Conservation (phyloP, 2,113 vertebrate genomes). For the Donacobius atricapilla region DNA sequence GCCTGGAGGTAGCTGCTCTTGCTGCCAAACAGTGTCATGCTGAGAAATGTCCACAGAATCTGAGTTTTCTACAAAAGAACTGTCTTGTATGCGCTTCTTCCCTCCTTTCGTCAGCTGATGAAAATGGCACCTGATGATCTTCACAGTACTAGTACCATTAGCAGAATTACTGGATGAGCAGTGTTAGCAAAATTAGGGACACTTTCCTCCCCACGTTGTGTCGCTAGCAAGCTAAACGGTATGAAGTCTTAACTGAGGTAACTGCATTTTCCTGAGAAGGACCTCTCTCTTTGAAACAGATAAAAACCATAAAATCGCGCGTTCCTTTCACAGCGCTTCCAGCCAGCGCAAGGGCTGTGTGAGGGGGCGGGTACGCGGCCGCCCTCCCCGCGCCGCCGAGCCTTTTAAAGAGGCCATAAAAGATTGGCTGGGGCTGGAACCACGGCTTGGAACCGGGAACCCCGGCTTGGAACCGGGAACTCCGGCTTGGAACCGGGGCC, state of each 20-base stretch:
- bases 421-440: accelerated
- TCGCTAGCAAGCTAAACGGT: too few species aligned
- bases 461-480: accelerated
- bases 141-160: accelerated
- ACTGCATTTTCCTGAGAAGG: not conserved
- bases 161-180: not conserved
- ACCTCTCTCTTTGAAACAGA: not conserved
- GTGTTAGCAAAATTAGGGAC: not conserved
- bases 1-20: accelerated
- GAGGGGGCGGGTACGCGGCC: too few species aligned
- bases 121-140: not conserved
- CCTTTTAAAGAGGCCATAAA: too few species aligned
- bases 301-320: accelerated
- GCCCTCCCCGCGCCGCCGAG: too few species aligned
- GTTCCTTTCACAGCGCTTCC: accelerated
- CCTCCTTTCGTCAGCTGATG: not conserved
- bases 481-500: accelerated
- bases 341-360: accelerated
- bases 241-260: not conserved
- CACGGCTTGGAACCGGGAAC: accelerated
- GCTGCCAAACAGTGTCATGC: not conserved
- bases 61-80: not conserved
- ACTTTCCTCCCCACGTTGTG: not conserved
- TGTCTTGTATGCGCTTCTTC: accelerated
- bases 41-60: not conserved